Evolutionary conservation across 2,888 invertebrate genomes (phyloP).

Genomic region (Ferrisia virgata): DNA sequence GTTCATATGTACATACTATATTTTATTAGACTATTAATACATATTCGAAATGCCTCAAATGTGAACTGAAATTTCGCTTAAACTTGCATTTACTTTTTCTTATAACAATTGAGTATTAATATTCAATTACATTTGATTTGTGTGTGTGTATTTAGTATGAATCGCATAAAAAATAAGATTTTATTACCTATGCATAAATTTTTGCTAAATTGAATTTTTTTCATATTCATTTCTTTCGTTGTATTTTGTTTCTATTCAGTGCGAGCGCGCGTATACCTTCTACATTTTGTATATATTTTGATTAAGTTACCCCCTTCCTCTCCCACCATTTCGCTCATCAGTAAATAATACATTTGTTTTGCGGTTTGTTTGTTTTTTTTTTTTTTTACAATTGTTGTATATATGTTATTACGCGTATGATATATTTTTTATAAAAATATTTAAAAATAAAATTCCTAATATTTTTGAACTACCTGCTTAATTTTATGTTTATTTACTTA

Average conservation of each 20-base stretch:
- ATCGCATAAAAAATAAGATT: neutral
- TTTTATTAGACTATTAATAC: too few species aligned
- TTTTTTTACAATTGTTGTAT: neutral
- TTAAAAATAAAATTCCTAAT: conserved; percentile 13
- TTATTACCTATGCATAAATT: neutral
- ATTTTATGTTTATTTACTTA: neutral
- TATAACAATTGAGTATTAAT: neutral
- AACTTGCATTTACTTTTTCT: neutral
- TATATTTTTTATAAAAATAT: neutral
- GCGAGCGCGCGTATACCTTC: neutral
- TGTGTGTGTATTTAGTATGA: neutral
- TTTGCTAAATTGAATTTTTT: neutral
- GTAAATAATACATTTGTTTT: too few species aligned
- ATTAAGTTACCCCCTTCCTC: neutral
- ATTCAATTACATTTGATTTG: neutral
- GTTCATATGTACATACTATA: neutral
- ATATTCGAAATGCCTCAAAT: neutral
- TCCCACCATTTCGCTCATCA: too few species aligned
- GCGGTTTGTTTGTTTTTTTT: too few species aligned
- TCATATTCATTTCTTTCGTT: neutral
- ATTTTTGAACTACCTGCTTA: neutral
- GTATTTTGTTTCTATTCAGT: neutral
- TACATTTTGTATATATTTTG: neutral
- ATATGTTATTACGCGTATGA: neutral
- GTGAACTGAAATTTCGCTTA: neutral